phyloP scores from a whole-genome alignment of 1,140 invertebrate genomes.

The Vanessa tameamea region DNA sequence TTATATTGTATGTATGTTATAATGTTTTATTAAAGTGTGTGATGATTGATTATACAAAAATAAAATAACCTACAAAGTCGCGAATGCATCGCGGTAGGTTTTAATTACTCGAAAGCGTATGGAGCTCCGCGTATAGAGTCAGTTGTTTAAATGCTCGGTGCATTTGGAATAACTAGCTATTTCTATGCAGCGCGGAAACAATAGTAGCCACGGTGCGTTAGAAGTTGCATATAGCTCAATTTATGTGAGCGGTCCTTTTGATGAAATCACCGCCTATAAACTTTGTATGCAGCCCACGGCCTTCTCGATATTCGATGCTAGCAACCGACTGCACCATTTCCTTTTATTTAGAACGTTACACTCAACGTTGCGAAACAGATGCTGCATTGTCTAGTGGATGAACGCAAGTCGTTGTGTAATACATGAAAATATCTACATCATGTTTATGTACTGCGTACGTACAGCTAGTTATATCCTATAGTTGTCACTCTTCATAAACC shows the following conservation, averaged over 20 bases:
- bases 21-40: background rate
- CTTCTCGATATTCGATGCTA: conserved; percentile 71
- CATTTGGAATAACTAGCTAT: conserved; percentile 59
- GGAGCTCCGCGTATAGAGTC: conserved; percentile 15
- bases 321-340: conserved; percentile 69
- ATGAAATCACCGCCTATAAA: conserved; percentile 72
- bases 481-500: conserved; percentile 14
- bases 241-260: conserved; percentile 75
- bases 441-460: conserved; percentile 1
- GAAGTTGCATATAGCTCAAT: conserved; percentile 65
- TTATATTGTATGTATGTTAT: too few species aligned
- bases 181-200: conserved; percentile 69
- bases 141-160: conserved; percentile 5
- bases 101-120: conserved; percentile 42
- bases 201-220: conserved; percentile 60
- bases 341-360: conserved; percentile 69
- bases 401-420: conserved; percentile 8
- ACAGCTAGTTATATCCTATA: conserved; percentile 5
- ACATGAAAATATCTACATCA: conserved; percentile 16
- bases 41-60: background rate
- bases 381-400: conserved; percentile 62
- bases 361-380: conserved; percentile 69
- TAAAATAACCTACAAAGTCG: conserved; percentile 8
- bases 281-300: conserved; percentile 73
- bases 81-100: conserved; percentile 23